These are phyloP conservation scores for Mallateleia sp. DNA, from an alignment of 2,888 invertebrate genomes.

Conservation along the genomic window DNA sequence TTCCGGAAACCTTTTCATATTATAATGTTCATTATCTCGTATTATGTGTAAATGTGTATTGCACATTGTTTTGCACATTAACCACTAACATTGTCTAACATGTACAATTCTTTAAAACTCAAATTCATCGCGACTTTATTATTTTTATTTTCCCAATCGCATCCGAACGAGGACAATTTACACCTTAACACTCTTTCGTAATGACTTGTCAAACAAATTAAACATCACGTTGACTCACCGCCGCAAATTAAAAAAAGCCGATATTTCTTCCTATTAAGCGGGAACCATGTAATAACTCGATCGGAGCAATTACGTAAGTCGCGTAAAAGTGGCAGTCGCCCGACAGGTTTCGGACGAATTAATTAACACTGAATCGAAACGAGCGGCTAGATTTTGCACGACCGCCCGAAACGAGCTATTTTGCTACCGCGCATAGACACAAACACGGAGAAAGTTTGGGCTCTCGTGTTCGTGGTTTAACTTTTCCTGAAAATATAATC, in stretches of 20 bases:
- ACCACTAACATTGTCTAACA: too few species aligned
- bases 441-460: conserved; percentile 25
- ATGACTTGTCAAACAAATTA: conserved; percentile 10
- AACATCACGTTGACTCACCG: not conserved
- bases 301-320: conserved; percentile 10
- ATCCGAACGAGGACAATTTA: too few species aligned
- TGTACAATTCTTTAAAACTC: too few species aligned
- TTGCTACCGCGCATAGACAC: not conserved
- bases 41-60: too few species aligned
- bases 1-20: too few species aligned
- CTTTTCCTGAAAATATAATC: conserved; percentile 39
- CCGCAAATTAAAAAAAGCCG: not conserved
- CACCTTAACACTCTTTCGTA: not conserved
- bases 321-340: conserved; percentile 36
- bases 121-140: too few species aligned
- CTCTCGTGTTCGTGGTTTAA: not conserved
- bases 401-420: conserved; percentile 13
- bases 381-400: conserved; percentile 16
- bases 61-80: too few species aligned
- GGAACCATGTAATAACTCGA: conserved; percentile 2
- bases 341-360: conserved; percentile 49
- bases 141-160: too few species aligned
- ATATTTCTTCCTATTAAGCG: not conserved
- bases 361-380: conserved; percentile 35
- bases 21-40: too few species aligned